Evolutionary conservation across 2,888 invertebrate genomes (phyloP), one percentile per base, ranked within the genome.

Genomic region (Drosophila vallismaia): DNA sequence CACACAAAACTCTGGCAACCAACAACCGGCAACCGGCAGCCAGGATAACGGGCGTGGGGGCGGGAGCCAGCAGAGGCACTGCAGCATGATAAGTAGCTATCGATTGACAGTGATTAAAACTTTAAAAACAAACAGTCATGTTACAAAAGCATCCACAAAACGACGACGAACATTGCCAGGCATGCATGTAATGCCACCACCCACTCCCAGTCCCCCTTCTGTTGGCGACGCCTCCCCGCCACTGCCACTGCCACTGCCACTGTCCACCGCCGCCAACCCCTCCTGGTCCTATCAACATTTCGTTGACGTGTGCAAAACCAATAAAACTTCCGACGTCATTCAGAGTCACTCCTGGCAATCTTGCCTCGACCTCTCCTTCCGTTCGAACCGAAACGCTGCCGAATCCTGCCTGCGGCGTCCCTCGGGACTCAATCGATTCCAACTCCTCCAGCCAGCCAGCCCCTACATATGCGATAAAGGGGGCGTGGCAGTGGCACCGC

Each of bases 271-370:
- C 29, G n/a, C 40, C 10, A 14, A 6, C 33, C n/a, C 42, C 4
- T 53, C 24, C 31, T 6, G 19, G 31, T 14, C 29, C 45, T 54
- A 56, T 59, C 75, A 75, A 82, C 82, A 86, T 89, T 83, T 84
- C 79, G 88, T 80, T 89, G 89, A 88, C 88, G 83, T 86, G 87
- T 82, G 86, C 87, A 83, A 89, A 89, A 85, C 87, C 89, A 88
- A 88, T 88, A 86, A 89, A 89, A 88, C 88, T 89, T 89, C 75
- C 81, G 74, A 83, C 83, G 85, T 88, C 80, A 78, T 78, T 86
- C 70, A 40, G 79, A 76, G 73, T 64, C 79, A 71, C 75, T 19
- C 19, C 19, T 71, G 68, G 45, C 79, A 71, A 83, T 79, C 83
- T 83, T 79, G 56, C 46, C 26, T 24, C 33, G 33, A n/a, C 29